phyloP scores from a whole-genome alignment of 2,888 invertebrate genomes.

The Hylaea fasciaria region DNA sequence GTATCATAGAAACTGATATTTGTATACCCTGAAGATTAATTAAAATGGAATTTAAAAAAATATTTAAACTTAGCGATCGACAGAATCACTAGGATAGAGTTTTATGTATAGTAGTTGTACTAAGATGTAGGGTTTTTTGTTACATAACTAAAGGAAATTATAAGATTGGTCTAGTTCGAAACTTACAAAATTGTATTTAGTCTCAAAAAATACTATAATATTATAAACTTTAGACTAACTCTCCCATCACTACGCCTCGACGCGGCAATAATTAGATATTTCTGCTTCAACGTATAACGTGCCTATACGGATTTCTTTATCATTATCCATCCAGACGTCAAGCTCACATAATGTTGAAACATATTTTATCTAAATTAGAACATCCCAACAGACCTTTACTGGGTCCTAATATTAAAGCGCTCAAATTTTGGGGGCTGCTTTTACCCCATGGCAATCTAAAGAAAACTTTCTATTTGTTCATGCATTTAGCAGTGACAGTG shows the following conservation, averaged over 20 bases:
- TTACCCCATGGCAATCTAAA: slow-evolving; percentile 57
- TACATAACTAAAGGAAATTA: no score
- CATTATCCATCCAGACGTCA: slow-evolving; percentile 5
- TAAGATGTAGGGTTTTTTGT: no score
- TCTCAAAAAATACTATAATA: no score
- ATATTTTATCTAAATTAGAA: slow-evolving; percentile 61
- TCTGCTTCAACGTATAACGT: slow-evolving; percentile 14
- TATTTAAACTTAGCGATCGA: no score
- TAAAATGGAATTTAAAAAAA: no score
- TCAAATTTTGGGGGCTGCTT: slow-evolving; percentile 74
- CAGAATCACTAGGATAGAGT: no score
- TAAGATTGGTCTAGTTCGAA: no score
- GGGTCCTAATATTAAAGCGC: slow-evolving; percentile 69
- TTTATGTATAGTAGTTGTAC: no score
- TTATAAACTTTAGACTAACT: no score
- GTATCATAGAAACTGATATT: no score
- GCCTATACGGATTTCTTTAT: slow-evolving; percentile 3
- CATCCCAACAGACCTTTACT: slow-evolving; percentile 65
- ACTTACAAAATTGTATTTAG: no score
- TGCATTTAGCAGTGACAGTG: slow-evolving; percentile 64
- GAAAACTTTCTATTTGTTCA: slow-evolving; percentile 59
- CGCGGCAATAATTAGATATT: slow-evolving; percentile 24
- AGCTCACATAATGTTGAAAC: slow-evolving; percentile 34
- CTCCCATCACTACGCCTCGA: slow-evolving; percentile 19
- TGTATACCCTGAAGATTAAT: no score